A percentile compares a stretch with the other conserved stretches of the same genome.
These are phyloP conservation scores for Paralvinella palmiformis DNA, from an alignment of 1,140 invertebrate species.

Conservation along the genomic window DNA sequence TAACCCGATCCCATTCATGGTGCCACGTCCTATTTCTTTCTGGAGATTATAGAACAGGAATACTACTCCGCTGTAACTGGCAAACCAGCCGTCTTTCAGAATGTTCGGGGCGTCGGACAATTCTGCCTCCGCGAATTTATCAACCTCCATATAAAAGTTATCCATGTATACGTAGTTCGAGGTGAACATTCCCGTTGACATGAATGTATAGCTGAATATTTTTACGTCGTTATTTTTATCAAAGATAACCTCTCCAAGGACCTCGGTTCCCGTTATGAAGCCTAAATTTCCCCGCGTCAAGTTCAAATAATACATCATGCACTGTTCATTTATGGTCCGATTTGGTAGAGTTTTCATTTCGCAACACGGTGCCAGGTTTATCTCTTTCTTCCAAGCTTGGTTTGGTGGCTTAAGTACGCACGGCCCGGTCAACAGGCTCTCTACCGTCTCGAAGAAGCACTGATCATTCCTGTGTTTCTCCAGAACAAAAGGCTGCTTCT, in stretches of 20 bases:
- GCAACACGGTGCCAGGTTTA: neutral
- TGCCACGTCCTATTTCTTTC: conserved; percentile 72
- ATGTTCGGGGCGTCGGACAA: conserved; percentile 66
- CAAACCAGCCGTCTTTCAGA: conserved; percentile 81
- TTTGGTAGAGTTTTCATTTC: conserved; percentile 23
- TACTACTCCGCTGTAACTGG: conserved; percentile 75
- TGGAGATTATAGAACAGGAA: conserved; percentile 83
- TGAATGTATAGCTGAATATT: conserved; percentile 80
- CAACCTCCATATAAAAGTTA: conserved; percentile 61
- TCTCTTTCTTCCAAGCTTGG: no score
- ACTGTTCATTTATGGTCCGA: conserved; percentile 50
- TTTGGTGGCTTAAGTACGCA: neutral
- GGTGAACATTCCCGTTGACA: conserved; percentile 73
- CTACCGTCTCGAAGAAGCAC: conserved; percentile 54
- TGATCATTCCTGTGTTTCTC: neutral
- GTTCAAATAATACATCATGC: conserved; percentile 23
- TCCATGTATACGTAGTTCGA: conserved; percentile 75
- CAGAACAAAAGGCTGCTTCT: conserved; percentile 3
- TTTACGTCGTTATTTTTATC: conserved; percentile 53
- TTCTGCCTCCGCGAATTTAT: conserved; percentile 62
- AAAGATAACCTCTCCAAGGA: conserved; percentile 73
- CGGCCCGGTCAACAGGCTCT: conserved; percentile 51
- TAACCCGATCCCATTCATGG: conserved; percentile 69
- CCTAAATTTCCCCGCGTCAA: conserved; percentile 63
- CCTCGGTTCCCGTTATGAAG: conserved; percentile 67